Evolutionary conservation across 2,888 invertebrate genomes (phyloP).

Genomic region (Agrypnus murinus): DNA sequence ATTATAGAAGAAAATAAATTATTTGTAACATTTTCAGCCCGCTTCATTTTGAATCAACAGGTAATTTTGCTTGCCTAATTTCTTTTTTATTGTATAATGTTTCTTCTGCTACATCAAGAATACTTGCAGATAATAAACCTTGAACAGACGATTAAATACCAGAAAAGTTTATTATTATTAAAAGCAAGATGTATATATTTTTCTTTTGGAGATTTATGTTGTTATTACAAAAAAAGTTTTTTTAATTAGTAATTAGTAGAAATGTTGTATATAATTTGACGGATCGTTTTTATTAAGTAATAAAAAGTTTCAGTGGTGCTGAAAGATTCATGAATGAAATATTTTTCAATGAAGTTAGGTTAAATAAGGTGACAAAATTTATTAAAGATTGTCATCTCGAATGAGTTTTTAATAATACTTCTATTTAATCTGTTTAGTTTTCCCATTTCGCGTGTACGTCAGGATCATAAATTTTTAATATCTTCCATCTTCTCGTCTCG

Average conservation of each 20-base stretch:
- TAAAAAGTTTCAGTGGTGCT: not conserved
- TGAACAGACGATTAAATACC: conserved; percentile 17
- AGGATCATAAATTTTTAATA: conserved; percentile 6
- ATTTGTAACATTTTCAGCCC: not conserved
- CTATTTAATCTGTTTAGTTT: not conserved
- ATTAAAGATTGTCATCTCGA: too few relatives aligned
- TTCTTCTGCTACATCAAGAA: not conserved
- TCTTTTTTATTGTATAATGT: conserved; percentile 1
- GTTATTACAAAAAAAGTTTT: not conserved
- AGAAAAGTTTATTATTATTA: conserved; percentile 9
- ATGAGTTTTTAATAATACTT: not conserved
- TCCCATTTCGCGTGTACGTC: not conserved
- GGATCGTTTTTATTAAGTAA: not conserved
- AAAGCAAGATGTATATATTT: not conserved
- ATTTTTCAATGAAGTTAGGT: too few relatives aligned
- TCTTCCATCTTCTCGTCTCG: not conserved
- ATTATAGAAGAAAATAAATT: conserved; percentile 1
- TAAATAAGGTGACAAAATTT: too few relatives aligned
- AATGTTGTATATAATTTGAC: too few relatives aligned
- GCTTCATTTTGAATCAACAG: conserved; percentile 23
- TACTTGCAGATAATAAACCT: conserved; percentile 18
- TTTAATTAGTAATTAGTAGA: too few relatives aligned
- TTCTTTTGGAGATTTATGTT: not conserved
- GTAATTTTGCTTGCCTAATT: conserved; percentile 19
- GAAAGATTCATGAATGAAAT: too few relatives aligned